Base-by-base conservation (phyloP, 2,888 invertebrate species). In the Drosophila bunnanda region DNA sequence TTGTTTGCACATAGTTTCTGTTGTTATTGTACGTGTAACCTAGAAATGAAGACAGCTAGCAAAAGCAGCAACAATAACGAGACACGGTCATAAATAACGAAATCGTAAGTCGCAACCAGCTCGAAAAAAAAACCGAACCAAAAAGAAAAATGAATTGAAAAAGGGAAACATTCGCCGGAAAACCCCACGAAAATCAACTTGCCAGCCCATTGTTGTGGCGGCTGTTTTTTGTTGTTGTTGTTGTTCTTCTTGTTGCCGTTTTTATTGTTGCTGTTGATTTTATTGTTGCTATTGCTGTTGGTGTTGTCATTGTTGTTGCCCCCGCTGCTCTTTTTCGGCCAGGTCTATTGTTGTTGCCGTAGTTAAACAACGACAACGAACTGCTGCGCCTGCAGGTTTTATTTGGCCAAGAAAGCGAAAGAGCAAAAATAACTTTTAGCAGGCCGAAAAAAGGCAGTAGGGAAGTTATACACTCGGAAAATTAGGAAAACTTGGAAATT, bases 381-480 rank as follows among this genome's bases (percentile, higher is more conserved):
- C 54, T 71, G 89, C 79, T 81, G 72, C 46, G 83, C 85, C 88
- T 87, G 83, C 79, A 89, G 88, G 62, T 87, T 87, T 78, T 81
- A 81, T 83, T 80, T 76, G 72, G 54, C 53, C 46, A 43, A 55
- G 65, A 55, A 48, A 48, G 54, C 75, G 66, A 43, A 54, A 74
- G 34, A 48, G 75, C 38, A 50, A 32, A 67, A 75, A 66, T 53
- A 87, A 83, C 54, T 76, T 82, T 88, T 74, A 67, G 76, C 80
- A 61, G 64, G 62, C 52, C 53, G 53, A 72, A 57, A 39, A 30
- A 38, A 48, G 5, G 5, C 53, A 70, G 30, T 43, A 17, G 38
- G 71, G 69, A 80, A 86, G 80, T 83, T 78, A 82, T 89, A 78
- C 82, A 52, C 50, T 52, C 0, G 15, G 15, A 15, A 34, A 50